Conservation (phyloP, 1,140 invertebrate genomes). For the Camponotus pennsylvanicus region DNA sequence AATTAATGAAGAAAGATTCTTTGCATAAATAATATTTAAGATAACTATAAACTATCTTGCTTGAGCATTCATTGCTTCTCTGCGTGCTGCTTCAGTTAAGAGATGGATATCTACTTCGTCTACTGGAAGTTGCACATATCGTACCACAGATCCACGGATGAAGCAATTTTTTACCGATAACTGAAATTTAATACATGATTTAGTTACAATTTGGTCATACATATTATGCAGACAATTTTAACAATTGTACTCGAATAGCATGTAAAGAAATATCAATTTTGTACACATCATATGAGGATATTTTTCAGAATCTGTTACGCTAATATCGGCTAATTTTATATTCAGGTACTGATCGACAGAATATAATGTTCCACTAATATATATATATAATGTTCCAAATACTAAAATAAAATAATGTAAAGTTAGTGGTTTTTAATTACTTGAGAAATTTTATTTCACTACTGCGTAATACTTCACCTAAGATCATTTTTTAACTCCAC, state of each 20-base stretch:
- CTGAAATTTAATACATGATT: slow-evolving; percentile 84
- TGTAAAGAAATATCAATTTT: slow-evolving; percentile 3
- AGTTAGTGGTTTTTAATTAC: neutral
- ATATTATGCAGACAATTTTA: neutral
- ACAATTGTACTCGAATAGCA: neutral
- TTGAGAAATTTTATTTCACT: neutral
- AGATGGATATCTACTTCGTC: slow-evolving; percentile 99
- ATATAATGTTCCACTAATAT: slow-evolving; percentile 98
- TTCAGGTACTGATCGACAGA: slow-evolving; percentile 99
- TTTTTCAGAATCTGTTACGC: slow-evolving; percentile 98
- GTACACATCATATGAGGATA: slow-evolving; percentile 97
- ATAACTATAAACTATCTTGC: slow-evolving; percentile 87
- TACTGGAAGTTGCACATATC: slow-evolving; percentile 98
- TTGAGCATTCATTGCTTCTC: slow-evolving; percentile 94
- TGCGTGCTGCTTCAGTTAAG: slow-evolving; percentile 98
- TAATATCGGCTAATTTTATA: slow-evolving; percentile 99
- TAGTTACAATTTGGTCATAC: slow-evolving; percentile 9
- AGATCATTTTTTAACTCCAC: slow-evolving; percentile 99
- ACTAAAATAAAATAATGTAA: slow-evolving; percentile 87
- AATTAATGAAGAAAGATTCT: neutral
- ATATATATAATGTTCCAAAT: no score
- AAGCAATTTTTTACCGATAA: slow-evolving; percentile 99
- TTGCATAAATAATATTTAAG: slow-evolving; percentile 25
- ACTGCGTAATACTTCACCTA: slow-evolving; percentile 88
- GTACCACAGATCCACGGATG: slow-evolving; percentile 98